A percentile compares a stretch with the other conserved stretches of the same genome.
phyloP scores from a whole-genome alignment of 2,888 invertebrate species.

The Leptinotarsa tumamoca region DNA sequence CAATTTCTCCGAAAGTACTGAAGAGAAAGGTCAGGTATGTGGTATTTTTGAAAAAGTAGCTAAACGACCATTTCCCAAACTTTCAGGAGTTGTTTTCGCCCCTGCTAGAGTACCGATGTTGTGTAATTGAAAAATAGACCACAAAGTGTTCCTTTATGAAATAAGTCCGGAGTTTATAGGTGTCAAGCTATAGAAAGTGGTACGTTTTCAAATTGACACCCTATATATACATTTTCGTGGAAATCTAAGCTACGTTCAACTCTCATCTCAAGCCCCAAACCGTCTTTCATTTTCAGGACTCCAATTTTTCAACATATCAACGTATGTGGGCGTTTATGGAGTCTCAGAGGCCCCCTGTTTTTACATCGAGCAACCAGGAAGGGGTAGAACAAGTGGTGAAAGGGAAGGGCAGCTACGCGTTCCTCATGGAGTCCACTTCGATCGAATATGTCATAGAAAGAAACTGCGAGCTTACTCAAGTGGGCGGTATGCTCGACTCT shows the following conservation, averaged over 20 bases:
- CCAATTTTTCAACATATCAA: constrained; percentile 93
- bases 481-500: constrained; percentile 91
- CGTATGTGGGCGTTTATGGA: constrained; percentile 97
- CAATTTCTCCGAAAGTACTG: too few species aligned
- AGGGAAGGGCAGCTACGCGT: constrained; percentile 91
- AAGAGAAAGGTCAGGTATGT: too few species aligned
- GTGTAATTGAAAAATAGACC: too few species aligned
- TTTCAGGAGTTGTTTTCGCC: too few species aligned
- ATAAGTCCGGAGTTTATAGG: too few species aligned
- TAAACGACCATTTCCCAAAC: too few species aligned
- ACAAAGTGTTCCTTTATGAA: background rate
- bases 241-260: too few species aligned
- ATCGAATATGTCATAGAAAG: constrained; percentile 94
- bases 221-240: too few species aligned
- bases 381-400: constrained; percentile 91
- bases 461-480: constrained; percentile 90
- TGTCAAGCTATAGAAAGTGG: too few species aligned
- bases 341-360: constrained; percentile 87
- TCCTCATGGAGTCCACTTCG: constrained; percentile 96
- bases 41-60: too few species aligned
- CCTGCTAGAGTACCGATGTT: too few species aligned
- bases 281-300: constrained; percentile 75
- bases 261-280: background rate
- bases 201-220: too few species aligned
- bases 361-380: constrained; percentile 86